These are phyloP conservation scores for Tromatobia lineatoria DNA, from an alignment of 2,888 invertebrate genomes.

Conservation along the genomic window DNA sequence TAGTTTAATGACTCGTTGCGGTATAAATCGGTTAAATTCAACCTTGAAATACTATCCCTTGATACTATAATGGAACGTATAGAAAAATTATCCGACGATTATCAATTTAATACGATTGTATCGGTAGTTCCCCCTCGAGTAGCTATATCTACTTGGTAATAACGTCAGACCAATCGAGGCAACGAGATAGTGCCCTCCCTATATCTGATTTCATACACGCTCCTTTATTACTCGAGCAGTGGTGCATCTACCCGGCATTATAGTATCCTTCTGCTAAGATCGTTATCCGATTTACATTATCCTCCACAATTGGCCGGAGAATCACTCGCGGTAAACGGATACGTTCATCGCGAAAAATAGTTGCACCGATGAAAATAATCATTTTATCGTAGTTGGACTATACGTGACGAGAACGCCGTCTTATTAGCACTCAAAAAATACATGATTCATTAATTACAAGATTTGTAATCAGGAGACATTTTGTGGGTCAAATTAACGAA, in stretches of 20 bases:
- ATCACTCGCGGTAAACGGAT: slow-evolving; percentile 66
- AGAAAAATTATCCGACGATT: slow-evolving; percentile 56
- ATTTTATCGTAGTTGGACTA: background rate
- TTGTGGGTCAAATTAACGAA: background rate
- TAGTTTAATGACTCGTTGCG: slow-evolving; percentile 36
- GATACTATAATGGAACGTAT: slow-evolving; percentile 16
- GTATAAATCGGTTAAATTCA: slow-evolving; percentile 39
- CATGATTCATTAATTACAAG: background rate
- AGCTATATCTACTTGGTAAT: slow-evolving; percentile 60
- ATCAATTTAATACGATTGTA: slow-evolving; percentile 68
- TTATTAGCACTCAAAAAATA: background rate
- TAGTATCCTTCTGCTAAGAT: slow-evolving; percentile 64
- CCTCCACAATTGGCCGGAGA: slow-evolving; percentile 61
- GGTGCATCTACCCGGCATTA: slow-evolving; percentile 48
- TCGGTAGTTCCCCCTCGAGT: slow-evolving; percentile 37
- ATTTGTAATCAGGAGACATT: background rate
- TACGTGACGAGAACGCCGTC: background rate
- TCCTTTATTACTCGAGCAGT: slow-evolving; percentile 66
- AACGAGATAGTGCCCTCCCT: slow-evolving; percentile 53
- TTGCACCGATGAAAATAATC: slow-evolving; percentile 62
- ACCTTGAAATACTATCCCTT: slow-evolving; percentile 25
- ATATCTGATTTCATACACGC: slow-evolving; percentile 66
- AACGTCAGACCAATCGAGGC: slow-evolving; percentile 63
- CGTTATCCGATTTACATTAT: slow-evolving; percentile 73
- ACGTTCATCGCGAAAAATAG: slow-evolving; percentile 60